These are phyloP conservation scores for Himalopsyche anomala DNA, from an alignment of 2,888 invertebrate genomes.

Conservation along the genomic window DNA sequence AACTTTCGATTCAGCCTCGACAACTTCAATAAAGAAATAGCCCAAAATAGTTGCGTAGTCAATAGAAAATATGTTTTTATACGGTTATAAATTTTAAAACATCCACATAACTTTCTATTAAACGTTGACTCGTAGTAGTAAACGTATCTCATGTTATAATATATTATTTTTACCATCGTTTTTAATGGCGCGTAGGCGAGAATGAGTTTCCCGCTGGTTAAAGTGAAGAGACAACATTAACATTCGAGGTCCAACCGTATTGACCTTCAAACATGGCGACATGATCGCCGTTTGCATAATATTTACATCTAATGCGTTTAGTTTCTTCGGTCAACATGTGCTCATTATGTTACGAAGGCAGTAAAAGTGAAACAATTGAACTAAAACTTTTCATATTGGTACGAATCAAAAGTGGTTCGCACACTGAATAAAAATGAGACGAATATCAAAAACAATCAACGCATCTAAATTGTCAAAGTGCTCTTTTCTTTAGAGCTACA, in stretches of 20 bases:
- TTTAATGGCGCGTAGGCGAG: not conserved
- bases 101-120: not conserved
- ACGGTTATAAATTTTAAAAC: not conserved
- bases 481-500: no score
- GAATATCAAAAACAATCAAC: no score
- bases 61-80: not conserved
- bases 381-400: no score
- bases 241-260: not conserved
- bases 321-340: not conserved
- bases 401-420: no score
- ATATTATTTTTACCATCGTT: not conserved
- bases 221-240: not conserved
- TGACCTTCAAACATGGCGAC: conserved; percentile 10
- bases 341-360: not conserved
- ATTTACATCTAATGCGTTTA: conserved; percentile 4
- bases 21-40: not conserved
- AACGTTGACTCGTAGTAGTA: not conserved
- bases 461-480: no score
- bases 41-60: not conserved
- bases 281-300: conserved; percentile 21
- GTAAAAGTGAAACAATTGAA: conserved; percentile 26
- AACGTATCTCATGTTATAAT: conserved; percentile 11
- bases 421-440: no score
- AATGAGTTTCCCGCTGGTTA: conserved; percentile 25
- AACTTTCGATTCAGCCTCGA: not conserved